Base-by-base conservation (phyloP, 1,140 invertebrate genomes). In the Bombus pascuorum region DNA sequence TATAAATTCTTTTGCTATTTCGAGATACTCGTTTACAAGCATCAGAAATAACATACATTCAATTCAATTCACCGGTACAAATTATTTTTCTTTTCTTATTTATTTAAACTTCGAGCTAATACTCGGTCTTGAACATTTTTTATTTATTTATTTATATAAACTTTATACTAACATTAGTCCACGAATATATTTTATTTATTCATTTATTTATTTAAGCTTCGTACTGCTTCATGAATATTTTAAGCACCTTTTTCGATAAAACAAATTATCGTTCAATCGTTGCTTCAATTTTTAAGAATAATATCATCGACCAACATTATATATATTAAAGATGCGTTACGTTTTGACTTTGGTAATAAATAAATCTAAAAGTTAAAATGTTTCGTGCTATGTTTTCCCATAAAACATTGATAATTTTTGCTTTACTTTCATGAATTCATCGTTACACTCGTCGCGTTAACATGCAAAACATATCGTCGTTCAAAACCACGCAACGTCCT, bases 401-500 rank as follows among this genome's bases (percentile, higher is more conserved):
- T 12, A 18, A 47, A 37, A 9, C 0, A 22, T 28, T 12, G 2
- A 37, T n/a, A 66, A 44, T 65, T 28, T 37, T 5, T n/a, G 72
- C 5, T 32, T 62, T 9, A 37, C 13, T 76, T 83, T 66, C 57
- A 1, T 28, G 15, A 10, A 18, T 34, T 47, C 28, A 32, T 25
- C 37, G 12, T 65, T 83, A 83, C n/a, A 12, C 15, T 18, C 1
- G 5, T 25, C 18, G 13, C 34, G 39, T 72, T 85, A 44, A 28
- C 37, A 80, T 85, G 66, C 76, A 85, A 47, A 62, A 47, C 77
- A 44, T 15, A 47, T 66, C 74, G 47, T 22, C 53, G n/a, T 66
- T 42, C 74, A 83, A 86, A 68, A 77, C 66, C 81, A 65, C 68
- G 25, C 10, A 39, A 13, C 42, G 81, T 83, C 85, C 85, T 86